Evolutionary conservation across 2,113 vertebrate species (phyloP), one percentile per base, ranked within the genome.

Genomic region (Jacana jacana): DNA sequence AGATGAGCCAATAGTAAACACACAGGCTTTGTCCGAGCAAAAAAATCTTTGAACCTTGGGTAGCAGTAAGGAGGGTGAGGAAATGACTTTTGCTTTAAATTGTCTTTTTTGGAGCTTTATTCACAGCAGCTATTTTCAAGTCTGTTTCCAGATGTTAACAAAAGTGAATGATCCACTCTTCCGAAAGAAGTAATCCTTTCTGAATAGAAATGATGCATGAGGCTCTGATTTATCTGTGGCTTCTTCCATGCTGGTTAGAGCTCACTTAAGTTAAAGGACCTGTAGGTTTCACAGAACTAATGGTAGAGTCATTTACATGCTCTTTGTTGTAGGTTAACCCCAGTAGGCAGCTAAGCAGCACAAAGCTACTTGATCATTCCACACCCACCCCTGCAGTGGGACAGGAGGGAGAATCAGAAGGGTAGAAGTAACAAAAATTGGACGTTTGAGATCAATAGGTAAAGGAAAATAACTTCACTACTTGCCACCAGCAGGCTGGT

Each of bases 341-440:
- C 10, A 35, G 13, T 19, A 44, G 68, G 10, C 10, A 78, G 42
- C 17, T 39, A 60, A 71, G 39, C 8, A 28, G 30, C 7, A 14
- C 0, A 2, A 6, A 40, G 19, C 30, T 5, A 4, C 37, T 64
- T 2, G 12, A 28, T 64, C 17, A 4, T 31, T 51, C 5, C 3
- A 3, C 18, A 5, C 10, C 2, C 24, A 30, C 15, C 51, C 51
- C 27, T 52, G 15, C 27, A 37, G 18, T 71, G 77, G 2, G 4
- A 11, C 44, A 9, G 6, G n/a, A 22, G 10, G 58, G 42, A 35
- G 10, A 80, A 44, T 19, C 0, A 0, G 15, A 72, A 85, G 28
- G 23, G 15, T 11, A 19, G 22, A 93, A 70, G 16, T 81, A 28
- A 16, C 27, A 12, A 39, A 48, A 93, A 65, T 23, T 64, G 0